Base-by-base conservation (phyloP, 2,888 invertebrate genomes). In the Schrankia costaestrigalis region DNA sequence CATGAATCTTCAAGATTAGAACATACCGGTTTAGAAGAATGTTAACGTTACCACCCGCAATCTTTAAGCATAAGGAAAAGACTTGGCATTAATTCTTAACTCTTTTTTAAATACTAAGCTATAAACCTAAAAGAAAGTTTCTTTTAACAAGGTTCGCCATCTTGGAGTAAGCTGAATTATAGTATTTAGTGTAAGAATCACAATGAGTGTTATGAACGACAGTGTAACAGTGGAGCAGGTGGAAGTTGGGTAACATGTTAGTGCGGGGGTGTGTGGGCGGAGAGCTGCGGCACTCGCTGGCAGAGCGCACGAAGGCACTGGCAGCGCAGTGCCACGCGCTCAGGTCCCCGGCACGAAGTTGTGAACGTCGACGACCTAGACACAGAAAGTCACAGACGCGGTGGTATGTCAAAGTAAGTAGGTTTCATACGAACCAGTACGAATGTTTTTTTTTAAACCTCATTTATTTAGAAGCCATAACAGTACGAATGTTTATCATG, bases 361-460 rank as follows among this genome's bases (percentile, higher is more conserved):
- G 65, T 18, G 83, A 82, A 47, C 81, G 82, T 27, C 77, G 81
- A 41, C 78, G 82, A 37, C 64, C 69, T 47, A 78, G 87, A 41
- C 89, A 85, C 47, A 78, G 86, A 65, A 90, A 90, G 62, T 89
- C 89, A 27, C 89, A 87, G 56, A 89, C 91, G 41, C 87, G 90
- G 79, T 92, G 92, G 91, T 93, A 93, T 72, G 91, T 92, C 64
- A 93, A 93, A 92, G 93, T 93, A 91, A 90, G 90, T 67, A 71
- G 66, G 38, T 36, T 28, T 52, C 48, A 38, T 49, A 31, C 31
- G 14, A n/a, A n/a, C 4, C n/a, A 21, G 8, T 3, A 5, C 21
- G 4, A 21, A 21, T 7, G n/a, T n/a, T n/a, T n/a, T n/a, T n/a
- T n/a, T n/a, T n/a, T n/a, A n/a, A n/a, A n/a, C n/a, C n/a, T n/a